These are phyloP conservation scores for Rhincodon typus DNA, from an alignment of 2,797 vertebrate species.

Conservation along the genomic window DNA sequence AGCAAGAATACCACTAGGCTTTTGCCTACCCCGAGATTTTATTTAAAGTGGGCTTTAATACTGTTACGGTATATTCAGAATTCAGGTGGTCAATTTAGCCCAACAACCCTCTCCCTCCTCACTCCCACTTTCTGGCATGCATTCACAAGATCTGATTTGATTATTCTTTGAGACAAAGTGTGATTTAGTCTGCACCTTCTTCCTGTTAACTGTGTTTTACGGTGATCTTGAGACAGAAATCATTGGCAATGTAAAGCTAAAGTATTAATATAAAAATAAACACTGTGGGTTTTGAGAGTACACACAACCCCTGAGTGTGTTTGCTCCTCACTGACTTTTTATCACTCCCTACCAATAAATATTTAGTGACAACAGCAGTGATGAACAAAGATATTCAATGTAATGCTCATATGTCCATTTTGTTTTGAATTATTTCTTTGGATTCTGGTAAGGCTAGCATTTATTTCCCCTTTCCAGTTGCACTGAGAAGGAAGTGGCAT, in stretches of 20 bases:
- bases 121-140: neutral
- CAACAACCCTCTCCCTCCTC: neutral
- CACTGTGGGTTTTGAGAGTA: too few relatives aligned
- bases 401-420: neutral
- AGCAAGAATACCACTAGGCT: too few relatives aligned
- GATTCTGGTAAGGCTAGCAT: neutral
- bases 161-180: neutral
- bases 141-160: neutral
- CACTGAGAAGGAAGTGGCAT: neutral
- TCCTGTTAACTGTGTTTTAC: neutral
- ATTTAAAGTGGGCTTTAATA: constrained; percentile 26
- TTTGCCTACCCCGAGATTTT: neutral
- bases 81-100: neutral
- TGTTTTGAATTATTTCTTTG: neutral
- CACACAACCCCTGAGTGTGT: neutral
- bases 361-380: neutral
- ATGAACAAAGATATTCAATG: neutral
- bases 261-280: constrained; percentile 19
- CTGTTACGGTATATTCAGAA: neutral
- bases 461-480: neutral
- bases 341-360: neutral
- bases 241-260: neutral
- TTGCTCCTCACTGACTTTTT: neutral
- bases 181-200: neutral
- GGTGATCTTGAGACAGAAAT: neutral